Evolutionary conservation across 2,113 vertebrate species (phyloP), one percentile per base, ranked within the genome.

Genomic region (Archocentrus centrarchus): DNA sequence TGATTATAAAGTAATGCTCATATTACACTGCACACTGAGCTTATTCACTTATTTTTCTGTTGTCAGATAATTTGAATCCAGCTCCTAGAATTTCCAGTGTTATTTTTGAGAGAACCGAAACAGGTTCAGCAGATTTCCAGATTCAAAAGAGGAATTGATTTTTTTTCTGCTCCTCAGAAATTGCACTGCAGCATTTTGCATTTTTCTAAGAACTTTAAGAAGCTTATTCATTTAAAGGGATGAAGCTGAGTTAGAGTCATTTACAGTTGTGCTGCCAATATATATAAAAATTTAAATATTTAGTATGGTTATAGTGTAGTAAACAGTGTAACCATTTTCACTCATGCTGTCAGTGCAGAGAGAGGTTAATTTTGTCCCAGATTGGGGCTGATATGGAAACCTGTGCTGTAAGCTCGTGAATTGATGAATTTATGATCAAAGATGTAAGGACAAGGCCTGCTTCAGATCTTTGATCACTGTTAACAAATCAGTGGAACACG

Each of bases 401-500:
- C 13, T 35, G 41, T 20, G 47, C 76, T 58, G 44, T 50, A 66
- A 55, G 70, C 47, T 59, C 62, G 76, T 80, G 59, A 68, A 80
- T 14, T 17, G 9, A 24, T 30, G 64, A 55, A 47, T 77, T 8
- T 0, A 39, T 84, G 63, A 89, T 89, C 80, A 82, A 75, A 87
- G 66, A 62, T 11, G 35, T 0, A 39, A 78, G 57, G 30, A 85
- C 11, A 6, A 35, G 60, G 66, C 30, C 79, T 1, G 59, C 58
- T 32, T 79, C 6, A 80, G 44, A 59, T 77, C 87, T 85, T 44
- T 64, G 83, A 82, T 89, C 70, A 24, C 5, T 83, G 62, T 59
- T 66, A 79, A 80, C 62, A 78, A 14, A 78, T 86, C 75, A 60
- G 35, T 8, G 6, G 27, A 75, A 18, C 55, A 57, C 6, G 15